Evolutionary conservation across 2,797 vertebrate species (phyloP).

Genomic region (Lacerta bilineata): DNA sequence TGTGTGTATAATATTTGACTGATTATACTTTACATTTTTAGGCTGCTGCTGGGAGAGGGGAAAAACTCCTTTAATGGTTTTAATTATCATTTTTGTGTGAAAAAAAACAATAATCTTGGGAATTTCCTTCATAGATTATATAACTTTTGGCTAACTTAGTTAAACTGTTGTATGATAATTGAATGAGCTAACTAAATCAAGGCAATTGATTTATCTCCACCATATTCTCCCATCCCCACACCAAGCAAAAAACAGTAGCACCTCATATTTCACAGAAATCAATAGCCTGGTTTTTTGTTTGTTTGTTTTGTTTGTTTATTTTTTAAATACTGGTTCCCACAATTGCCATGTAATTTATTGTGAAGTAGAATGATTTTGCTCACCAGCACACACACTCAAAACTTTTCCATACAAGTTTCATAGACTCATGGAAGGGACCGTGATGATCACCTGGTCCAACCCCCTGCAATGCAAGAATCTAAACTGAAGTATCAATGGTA

Average conservation of each 20-base stretch:
- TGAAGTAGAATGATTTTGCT: too few species aligned
- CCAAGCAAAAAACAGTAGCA: background rate
- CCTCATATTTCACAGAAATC: background rate
- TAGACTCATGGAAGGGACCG: too few species aligned
- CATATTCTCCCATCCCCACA: background rate
- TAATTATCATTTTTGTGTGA: background rate
- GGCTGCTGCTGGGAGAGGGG: background rate
- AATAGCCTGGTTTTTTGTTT: background rate
- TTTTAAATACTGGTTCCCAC: too few species aligned
- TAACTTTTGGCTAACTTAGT: background rate
- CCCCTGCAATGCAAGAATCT: too few species aligned
- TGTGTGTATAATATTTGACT: background rate
- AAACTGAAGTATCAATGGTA: too few species aligned
- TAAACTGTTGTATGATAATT: background rate
- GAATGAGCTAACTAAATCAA: background rate
- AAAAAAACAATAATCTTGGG: background rate
- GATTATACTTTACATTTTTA: constrained; percentile 23
- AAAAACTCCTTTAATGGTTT: background rate
- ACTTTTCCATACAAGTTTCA: too few species aligned
- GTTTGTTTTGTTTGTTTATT: too few species aligned
- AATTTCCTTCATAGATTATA: background rate
- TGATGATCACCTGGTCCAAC: too few species aligned
- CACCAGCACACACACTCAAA: too few species aligned
- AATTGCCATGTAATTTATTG: too few species aligned
- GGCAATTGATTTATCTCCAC: background rate